phyloP scores from a whole-genome alignment of 2,888 invertebrate genomes.

The Polydrusus pterygomalis region DNA sequence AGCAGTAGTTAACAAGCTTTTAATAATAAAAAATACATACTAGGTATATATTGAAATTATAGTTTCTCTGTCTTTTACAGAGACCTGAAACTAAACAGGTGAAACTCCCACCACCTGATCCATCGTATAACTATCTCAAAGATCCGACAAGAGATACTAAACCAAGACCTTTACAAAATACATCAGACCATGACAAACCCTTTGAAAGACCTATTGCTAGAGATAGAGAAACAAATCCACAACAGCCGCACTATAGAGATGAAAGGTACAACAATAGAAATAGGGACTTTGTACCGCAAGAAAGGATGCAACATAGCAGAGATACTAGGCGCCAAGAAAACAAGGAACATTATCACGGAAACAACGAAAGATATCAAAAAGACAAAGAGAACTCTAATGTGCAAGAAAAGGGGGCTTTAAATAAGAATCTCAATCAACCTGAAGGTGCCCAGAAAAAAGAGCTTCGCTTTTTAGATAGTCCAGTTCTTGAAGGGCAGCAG shows the following conservation, averaged over 20 bases:
- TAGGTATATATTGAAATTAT: neutral
- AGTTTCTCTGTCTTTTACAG: neutral
- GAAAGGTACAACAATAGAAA: too few species aligned
- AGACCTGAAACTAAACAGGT: slow-evolving; percentile 8
- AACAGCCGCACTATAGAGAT: neutral
- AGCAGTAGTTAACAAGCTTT: too few species aligned
- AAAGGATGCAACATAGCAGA: neutral
- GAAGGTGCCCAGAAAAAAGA: slow-evolving; percentile 38
- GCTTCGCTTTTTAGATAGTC: slow-evolving; percentile 37
- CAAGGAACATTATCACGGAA: neutral
- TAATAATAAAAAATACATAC: too few species aligned
- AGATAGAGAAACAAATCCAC: slow-evolving; percentile 6
- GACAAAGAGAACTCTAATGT: neutral
- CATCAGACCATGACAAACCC: neutral
- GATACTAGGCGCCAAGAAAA: neutral
- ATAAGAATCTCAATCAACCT: neutral
- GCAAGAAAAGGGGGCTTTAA: slow-evolving; percentile 15
- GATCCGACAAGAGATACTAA: slow-evolving; percentile 62
- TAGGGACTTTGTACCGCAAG: too few species aligned
- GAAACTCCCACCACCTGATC: slow-evolving; percentile 64
- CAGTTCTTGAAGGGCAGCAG: neutral
- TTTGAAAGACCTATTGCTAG: slow-evolving; percentile 2
- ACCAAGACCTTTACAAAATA: neutral
- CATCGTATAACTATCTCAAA: slow-evolving; percentile 63
- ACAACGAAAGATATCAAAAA: neutral